Conservation (phyloP, 2,113 vertebrate genomes). For the Anser cygnoides region DNA sequence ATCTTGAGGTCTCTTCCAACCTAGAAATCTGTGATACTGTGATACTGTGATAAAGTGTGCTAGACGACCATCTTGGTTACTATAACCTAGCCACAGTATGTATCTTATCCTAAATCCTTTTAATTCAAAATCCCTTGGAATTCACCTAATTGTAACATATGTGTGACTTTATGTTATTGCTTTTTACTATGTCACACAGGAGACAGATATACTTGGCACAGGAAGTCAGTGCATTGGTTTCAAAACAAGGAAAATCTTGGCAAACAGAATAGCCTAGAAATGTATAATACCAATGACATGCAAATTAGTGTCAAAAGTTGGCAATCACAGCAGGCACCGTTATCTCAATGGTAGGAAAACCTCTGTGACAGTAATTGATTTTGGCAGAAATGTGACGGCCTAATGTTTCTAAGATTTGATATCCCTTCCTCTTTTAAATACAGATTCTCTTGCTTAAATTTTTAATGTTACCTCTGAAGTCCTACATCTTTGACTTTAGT, state of each 20-base stretch:
- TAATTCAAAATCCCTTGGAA: not conserved
- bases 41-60: not conserved
- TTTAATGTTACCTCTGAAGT: not conserved
- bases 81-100: not conserved
- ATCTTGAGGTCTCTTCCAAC: too few relatives aligned
- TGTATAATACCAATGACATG: not conserved
- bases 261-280: not conserved
- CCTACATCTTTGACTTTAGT: not conserved
- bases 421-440: not conserved
- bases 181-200: not conserved
- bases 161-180: not conserved
- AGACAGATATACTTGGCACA: not conserved
- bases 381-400: not conserved
- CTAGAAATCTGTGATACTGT: too few relatives aligned
- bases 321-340: not conserved
- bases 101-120: not conserved
- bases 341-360: not conserved
- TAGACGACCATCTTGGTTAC: not conserved
- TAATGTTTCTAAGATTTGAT: not conserved
- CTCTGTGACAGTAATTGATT: not conserved
- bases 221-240: not conserved
- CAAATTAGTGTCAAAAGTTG: slow-evolving; percentile 1
- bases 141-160: not conserved
- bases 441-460: not conserved
- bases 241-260: not conserved